phyloP scores from a whole-genome alignment of 1,140 invertebrate species.

The Mycetomoellerius zeteki region DNA sequence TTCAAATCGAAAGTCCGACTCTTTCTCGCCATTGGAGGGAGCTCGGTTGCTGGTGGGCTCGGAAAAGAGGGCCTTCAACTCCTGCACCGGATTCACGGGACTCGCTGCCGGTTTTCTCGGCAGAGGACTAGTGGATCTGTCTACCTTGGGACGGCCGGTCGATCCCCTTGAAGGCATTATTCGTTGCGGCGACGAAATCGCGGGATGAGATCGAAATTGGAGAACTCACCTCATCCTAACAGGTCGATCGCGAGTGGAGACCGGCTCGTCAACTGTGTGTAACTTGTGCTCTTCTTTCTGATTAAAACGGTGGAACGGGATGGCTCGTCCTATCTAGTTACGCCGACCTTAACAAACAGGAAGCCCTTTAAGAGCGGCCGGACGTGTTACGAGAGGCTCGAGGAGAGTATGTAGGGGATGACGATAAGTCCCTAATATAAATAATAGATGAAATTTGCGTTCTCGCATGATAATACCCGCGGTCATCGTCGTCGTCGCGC shows the following conservation, averaged over 20 bases:
- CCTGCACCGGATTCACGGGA: slow-evolving; percentile 71
- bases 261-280: background rate
- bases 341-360: slow-evolving; percentile 31
- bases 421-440: slow-evolving; percentile 30
- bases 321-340: slow-evolving; percentile 3
- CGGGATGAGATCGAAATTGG: slow-evolving; percentile 27
- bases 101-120: slow-evolving; percentile 67
- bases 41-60: slow-evolving; percentile 57
- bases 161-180: slow-evolving; percentile 76
- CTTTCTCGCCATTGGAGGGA: slow-evolving; percentile 64
- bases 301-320: slow-evolving; percentile 26
- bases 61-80: slow-evolving; percentile 71
- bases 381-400: background rate
- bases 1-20: slow-evolving; percentile 77
- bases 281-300: background rate
- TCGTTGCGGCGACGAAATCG: slow-evolving; percentile 46
- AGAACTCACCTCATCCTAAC: slow-evolving; percentile 25
- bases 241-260: slow-evolving; percentile 1
- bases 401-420: background rate
- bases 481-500: slow-evolving; percentile 69
- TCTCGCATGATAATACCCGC: slow-evolving; percentile 52
- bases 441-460: slow-evolving; percentile 38
- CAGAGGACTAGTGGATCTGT: slow-evolving; percentile 82
- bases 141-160: slow-evolving; percentile 73
- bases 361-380: slow-evolving; percentile 14